A percentile compares a stretch with the other conserved stretches of the same genome.
phyloP scores from a whole-genome alignment of 2,888 invertebrate species.

The Epirrhoe tristata region DNA sequence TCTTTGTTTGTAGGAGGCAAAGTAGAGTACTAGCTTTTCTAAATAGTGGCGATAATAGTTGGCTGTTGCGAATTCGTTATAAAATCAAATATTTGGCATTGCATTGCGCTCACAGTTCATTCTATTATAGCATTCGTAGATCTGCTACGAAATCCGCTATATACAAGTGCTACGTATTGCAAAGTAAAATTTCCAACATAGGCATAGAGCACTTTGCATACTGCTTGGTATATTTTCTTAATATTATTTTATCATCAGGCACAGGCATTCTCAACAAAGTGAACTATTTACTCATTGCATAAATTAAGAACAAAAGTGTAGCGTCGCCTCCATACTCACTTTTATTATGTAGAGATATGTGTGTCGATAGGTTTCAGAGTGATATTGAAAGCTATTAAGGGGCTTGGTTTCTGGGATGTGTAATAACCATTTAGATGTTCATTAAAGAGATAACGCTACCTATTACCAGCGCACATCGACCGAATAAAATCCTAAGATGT shows the following conservation, averaged over 20 bases:
- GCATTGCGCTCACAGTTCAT: neutral
- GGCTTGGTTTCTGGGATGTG: slow-evolving; percentile 31
- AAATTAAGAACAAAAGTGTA: neutral
- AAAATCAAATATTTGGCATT: neutral
- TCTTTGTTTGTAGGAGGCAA: neutral
- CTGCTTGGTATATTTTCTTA: neutral
- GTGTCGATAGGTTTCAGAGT: slow-evolving; percentile 21
- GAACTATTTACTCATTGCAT: neutral
- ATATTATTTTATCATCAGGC: neutral
- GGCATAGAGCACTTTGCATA: neutral
- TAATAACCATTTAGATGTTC: slow-evolving; percentile 40
- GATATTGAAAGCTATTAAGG: slow-evolving; percentile 29
- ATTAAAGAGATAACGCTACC: slow-evolving; percentile 41
- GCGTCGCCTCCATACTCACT: slow-evolving; percentile 1
- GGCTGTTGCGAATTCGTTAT: neutral
- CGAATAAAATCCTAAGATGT: slow-evolving; percentile 49
- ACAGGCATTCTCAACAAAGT: neutral
- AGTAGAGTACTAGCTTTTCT: neutral
- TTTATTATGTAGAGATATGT: slow-evolving; percentile 3
- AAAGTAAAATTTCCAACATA: neutral
- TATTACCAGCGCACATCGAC: slow-evolving; percentile 35
- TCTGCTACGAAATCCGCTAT: slow-evolving; percentile 4
- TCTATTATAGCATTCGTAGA: slow-evolving; percentile 4
- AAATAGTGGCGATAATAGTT: neutral
- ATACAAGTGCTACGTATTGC: neutral